Evolutionary conservation across 2,113 vertebrate genomes (phyloP), one percentile per base, ranked within the genome.

Genomic region (Chitala chitala): DNA sequence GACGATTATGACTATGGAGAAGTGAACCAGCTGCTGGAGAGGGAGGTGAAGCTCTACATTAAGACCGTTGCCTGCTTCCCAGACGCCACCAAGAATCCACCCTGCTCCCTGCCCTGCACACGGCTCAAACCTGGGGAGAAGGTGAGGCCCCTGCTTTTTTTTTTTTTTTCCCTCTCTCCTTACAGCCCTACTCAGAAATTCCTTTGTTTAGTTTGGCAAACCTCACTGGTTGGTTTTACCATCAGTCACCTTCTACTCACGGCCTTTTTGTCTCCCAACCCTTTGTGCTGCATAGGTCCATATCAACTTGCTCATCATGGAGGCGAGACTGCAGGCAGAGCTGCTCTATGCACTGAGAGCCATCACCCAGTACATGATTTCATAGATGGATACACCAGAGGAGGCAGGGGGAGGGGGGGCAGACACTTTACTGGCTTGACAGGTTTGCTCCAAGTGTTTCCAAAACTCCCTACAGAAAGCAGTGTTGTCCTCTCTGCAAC

Each of bases 331-430:
- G 82, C 94, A 95, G 87, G 94, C 93, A 0, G 94, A 95, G 87
- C 86, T 95, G 73, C 89, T 95, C 7, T 95, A 95, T 0, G 92
- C 93, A 0, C 79, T 95, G 77, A 87, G 93, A 86, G 94, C 94
- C 82, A 95, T 95, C 83, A 95, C 94, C 33, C 93, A 94, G 84
- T 92, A 94, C 86, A 94, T 95, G 93, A 91, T 93, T 59, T 90
- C 91, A 80, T 94, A 86, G 72, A 0, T 22, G 3, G 64, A 38
- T n/a, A n/a, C 22, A 24, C 46, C 5, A 7, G 38, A 38, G 0
- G 40, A n/a, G 3, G 63, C n/a, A 20, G n/a, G 40, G 40, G 31
- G n/a, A 9, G n/a, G 64, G 40, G 3, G n/a, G n/a, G 17, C n/a
- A 7, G 9, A 54, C 3, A 17, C 5, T 5, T 54, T 17, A 63